Percentiles rank a stretch among this genome's conserved stretches.
Evolutionary conservation across 2,888 invertebrate genomes (phyloP).

Genomic region (Cryptocephalus primarius): DNA sequence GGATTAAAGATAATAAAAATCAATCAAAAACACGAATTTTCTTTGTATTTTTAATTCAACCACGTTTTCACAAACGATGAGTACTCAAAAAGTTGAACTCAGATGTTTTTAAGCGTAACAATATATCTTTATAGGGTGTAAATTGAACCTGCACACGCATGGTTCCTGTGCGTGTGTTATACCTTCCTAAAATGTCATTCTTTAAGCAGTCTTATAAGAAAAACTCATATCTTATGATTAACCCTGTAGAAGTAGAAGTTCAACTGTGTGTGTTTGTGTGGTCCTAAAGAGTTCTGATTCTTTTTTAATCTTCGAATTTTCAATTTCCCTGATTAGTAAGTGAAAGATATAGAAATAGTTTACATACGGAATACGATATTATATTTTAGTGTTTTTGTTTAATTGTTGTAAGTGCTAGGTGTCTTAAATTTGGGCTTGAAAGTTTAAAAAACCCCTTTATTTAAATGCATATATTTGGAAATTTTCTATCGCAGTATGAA

Average conservation of each 20-base stretch:
- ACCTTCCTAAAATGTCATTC: constrained; percentile 32
- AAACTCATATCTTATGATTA: constrained; percentile 29
- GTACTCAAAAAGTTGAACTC: constrained; percentile 34
- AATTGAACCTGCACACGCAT: constrained; percentile 10
- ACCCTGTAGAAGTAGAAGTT: constrained; percentile 26
- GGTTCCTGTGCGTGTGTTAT: constrained; percentile 23
- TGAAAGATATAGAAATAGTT: no score
- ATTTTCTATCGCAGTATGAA: no score
- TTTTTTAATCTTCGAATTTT: background rate
- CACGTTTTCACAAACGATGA: constrained; percentile 35
- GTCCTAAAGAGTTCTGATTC: constrained; percentile 21
- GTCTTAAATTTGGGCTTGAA: no score
- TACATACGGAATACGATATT: no score
- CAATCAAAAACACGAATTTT: constrained; percentile 32
- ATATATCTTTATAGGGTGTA: constrained; percentile 15
- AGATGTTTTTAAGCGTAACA: constrained; percentile 35
- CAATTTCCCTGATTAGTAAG: no score
- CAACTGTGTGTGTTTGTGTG: constrained; percentile 26
- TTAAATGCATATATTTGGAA: no score
- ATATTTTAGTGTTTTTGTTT: no score
- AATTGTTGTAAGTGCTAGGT: no score
- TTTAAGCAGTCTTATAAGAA: constrained; percentile 35
- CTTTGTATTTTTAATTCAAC: constrained; percentile 27
- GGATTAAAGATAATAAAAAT: no score
- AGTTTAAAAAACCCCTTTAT: no score